Evolutionary conservation across 2,888 invertebrate species (phyloP).

Genomic region (Byasa hedistus): DNA sequence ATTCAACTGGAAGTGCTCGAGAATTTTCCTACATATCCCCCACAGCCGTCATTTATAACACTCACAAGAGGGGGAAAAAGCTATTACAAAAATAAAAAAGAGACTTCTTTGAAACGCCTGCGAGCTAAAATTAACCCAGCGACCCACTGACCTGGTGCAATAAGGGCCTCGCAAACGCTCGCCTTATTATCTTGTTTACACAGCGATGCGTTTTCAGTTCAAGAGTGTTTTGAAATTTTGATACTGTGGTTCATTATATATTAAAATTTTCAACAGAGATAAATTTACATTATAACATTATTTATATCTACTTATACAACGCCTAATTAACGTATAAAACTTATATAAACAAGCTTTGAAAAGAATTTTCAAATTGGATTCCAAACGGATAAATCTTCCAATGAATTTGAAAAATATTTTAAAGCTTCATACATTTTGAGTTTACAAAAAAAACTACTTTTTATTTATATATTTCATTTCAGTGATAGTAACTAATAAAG

Average conservation of each 20-base stretch:
- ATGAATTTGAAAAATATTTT: too few relatives aligned
- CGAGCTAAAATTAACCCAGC: constrained; percentile 16
- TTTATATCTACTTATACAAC: too few relatives aligned
- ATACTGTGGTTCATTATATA: background rate
- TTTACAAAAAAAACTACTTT: too few relatives aligned
- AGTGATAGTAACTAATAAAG: background rate
- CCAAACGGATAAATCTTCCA: too few relatives aligned
- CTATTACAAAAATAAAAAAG: constrained; percentile 15
- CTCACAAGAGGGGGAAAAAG: constrained; percentile 9
- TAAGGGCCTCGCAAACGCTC: constrained; percentile 11
- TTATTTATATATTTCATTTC: too few relatives aligned
- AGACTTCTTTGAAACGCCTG: constrained; percentile 12
- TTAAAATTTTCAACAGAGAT: background rate
- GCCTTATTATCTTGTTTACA: constrained; percentile 10
- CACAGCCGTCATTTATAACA: background rate
- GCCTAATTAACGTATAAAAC: too few relatives aligned
- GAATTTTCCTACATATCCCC: too few relatives aligned
- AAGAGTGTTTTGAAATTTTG: background rate
- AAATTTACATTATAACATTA: too few relatives aligned
- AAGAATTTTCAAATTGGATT: too few relatives aligned
- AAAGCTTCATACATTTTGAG: too few relatives aligned
- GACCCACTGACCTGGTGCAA: constrained; percentile 18
- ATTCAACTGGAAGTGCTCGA: too few relatives aligned
- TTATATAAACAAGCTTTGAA: too few relatives aligned
- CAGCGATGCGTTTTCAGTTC: constrained; percentile 8